Evolutionary conservation across 1,140 invertebrate species (phyloP).

Genomic region (Nomia melanderi): DNA sequence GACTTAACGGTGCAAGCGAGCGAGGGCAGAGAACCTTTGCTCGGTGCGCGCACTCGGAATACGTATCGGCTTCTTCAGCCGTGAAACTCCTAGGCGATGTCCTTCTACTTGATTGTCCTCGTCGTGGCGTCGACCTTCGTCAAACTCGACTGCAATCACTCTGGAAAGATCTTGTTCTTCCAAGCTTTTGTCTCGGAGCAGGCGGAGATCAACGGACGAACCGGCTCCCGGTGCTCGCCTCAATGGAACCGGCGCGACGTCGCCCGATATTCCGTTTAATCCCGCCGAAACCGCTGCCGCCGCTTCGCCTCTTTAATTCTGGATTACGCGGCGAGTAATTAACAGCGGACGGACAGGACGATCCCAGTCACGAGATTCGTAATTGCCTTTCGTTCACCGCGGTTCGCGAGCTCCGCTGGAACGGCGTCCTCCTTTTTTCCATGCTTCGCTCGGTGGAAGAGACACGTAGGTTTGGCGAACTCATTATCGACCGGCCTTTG

Average conservation of each 20-base stretch:
- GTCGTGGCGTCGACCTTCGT: slow-evolving; percentile 22
- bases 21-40: slow-evolving; percentile 49
- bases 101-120: neutral
- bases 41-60: slow-evolving; percentile 38
- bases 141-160: slow-evolving; percentile 21
- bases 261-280: slow-evolving; percentile 19
- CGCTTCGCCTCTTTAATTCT: slow-evolving; percentile 18
- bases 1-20: slow-evolving; percentile 50
- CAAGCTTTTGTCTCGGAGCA: neutral
- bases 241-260: neutral
- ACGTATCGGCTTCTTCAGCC: slow-evolving; percentile 23
- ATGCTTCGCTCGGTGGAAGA: no score
- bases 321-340: slow-evolving; percentile 23
- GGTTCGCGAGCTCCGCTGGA: neutral
- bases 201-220: neutral
- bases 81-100: slow-evolving; percentile 15
- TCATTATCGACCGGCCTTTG: slow-evolving; percentile 17
- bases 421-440: neutral
- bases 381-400: neutral
- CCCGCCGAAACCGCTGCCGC: neutral
- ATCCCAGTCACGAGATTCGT: slow-evolving; percentile 5
- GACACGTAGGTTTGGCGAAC: slow-evolving; percentile 6
- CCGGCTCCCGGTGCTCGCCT: neutral
- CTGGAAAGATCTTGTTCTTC: neutral
- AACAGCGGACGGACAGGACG: slow-evolving; percentile 17